These are phyloP conservation scores for Hylaeus anthracinus DNA, from an alignment of 1,140 invertebrate species.

Conservation along the genomic window DNA sequence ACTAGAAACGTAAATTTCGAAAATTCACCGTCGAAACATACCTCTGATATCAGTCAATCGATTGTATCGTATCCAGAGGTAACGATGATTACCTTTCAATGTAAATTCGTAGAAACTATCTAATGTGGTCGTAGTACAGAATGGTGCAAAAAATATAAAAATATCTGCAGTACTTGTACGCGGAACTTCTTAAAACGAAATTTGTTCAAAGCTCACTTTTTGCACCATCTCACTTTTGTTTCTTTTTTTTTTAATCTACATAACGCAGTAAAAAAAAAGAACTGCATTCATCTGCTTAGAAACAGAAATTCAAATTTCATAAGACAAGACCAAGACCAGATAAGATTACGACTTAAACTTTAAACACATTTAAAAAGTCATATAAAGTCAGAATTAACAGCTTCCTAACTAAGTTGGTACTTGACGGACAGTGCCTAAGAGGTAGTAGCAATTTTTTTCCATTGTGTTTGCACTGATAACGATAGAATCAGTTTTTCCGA, in stretches of 20 bases:
- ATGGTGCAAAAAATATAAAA: constrained; percentile 51
- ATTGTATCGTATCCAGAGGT: constrained; percentile 11
- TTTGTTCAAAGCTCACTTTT: constrained; percentile 36
- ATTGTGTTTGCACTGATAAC: constrained; percentile 52
- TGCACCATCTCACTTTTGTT: constrained; percentile 34
- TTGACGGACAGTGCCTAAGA: constrained; percentile 75
- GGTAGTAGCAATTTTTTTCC: constrained; percentile 72
- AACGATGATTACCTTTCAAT: constrained; percentile 31
- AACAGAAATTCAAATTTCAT: constrained; percentile 38
- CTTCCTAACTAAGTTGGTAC: constrained; percentile 67
- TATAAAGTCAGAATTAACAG: constrained; percentile 68
- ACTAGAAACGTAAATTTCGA: constrained; percentile 40
- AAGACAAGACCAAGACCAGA: constrained; percentile 46
- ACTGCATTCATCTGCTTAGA: constrained; percentile 34
- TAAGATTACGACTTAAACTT: constrained; percentile 57
- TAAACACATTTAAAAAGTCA: constrained; percentile 66
- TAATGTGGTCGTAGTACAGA: constrained; percentile 37
- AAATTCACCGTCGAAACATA: constrained; percentile 17
- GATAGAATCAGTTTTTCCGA: constrained; percentile 84
- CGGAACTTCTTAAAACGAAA: constrained; percentile 21
- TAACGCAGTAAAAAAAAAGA: constrained; percentile 56
- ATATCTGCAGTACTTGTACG: constrained; percentile 19
- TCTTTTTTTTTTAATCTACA: constrained; percentile 30
- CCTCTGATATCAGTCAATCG: constrained; percentile 28
- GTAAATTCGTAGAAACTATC: constrained; percentile 50